A percentile compares a stretch with the other conserved stretches of the same genome.
Evolutionary conservation across 2,797 vertebrate species (phyloP).

Genomic region (Lithobates pipiens): DNA sequence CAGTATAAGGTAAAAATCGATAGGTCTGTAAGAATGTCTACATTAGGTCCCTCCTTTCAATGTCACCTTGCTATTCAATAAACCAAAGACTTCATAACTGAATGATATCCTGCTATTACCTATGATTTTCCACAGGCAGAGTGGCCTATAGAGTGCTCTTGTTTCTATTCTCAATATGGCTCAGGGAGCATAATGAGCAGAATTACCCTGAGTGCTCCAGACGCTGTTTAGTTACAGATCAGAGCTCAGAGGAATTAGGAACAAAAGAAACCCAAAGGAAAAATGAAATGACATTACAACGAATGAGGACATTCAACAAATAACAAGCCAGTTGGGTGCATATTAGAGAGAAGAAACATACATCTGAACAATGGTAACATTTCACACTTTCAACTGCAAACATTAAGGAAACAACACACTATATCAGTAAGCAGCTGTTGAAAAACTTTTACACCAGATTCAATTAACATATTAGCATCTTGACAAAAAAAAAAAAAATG

Average conservation of each 20-base stretch:
- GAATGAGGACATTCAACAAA: constrained; percentile 7
- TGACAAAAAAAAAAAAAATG: neutral
- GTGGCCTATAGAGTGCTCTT: constrained; percentile 7
- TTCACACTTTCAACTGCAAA: neutral
- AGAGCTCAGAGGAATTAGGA: constrained; percentile 51
- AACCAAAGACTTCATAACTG: constrained; percentile 2
- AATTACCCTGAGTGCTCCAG: constrained; percentile 44
- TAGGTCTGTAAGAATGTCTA: neutral
- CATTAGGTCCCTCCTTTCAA: neutral
- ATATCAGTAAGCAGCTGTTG: neutral
- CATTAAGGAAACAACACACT: neutral
- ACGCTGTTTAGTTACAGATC: constrained; percentile 56
- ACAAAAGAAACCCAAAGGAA: constrained; percentile 42
- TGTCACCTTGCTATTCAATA: constrained; percentile 9
- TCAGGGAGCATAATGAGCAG: constrained; percentile 47
- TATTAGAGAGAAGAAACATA: neutral
- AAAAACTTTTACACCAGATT: neutral
- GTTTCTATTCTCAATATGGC: constrained; percentile 18
- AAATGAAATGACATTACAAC: constrained; percentile 34
- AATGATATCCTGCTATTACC: constrained; percentile 41
- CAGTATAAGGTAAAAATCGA: neutral
- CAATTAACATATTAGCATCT: neutral
- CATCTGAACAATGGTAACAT: neutral
- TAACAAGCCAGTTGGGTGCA: neutral
- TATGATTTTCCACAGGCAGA: constrained; percentile 38